Percentiles rank a stretch among this genome's conserved stretches.
These are phyloP conservation scores for Oophaga sylvatica DNA, from an alignment of 2,797 vertebrate species.

Conservation along the genomic window DNA sequence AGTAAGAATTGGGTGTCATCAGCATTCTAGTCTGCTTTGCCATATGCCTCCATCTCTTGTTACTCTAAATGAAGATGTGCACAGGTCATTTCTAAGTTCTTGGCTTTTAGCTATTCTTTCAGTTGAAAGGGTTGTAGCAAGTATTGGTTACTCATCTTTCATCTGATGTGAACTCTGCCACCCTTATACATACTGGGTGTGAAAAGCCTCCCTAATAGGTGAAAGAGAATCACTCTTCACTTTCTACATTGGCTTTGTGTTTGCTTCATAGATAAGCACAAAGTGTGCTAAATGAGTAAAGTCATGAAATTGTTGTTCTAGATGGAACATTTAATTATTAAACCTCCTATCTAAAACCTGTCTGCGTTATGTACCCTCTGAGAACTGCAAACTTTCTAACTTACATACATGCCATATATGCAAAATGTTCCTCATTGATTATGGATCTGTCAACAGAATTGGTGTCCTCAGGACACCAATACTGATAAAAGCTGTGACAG, in stretches of 20 bases:
- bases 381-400: too few relatives aligned
- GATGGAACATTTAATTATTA: not conserved
- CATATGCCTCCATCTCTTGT: not conserved
- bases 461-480: too few relatives aligned
- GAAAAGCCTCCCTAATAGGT: not conserved
- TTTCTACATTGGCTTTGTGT: not conserved
- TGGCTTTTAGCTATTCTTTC: conserved; percentile 1
- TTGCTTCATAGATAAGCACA: not conserved
- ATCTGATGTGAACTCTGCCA: not conserved
- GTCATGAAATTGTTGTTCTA: not conserved
- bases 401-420: too few relatives aligned
- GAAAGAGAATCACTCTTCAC: not conserved
- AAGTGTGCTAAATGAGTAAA: not conserved
- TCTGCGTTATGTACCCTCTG: not conserved
- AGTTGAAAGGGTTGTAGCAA: not conserved
- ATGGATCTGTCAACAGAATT: too few relatives aligned
- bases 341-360: not conserved
- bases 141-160: conserved; percentile 16
- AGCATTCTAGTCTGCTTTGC: not conserved
- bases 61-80: not conserved
- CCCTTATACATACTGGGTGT: not conserved
- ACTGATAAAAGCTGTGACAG: too few relatives aligned
- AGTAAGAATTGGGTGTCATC: not conserved
- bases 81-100: not conserved
- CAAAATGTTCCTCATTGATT: too few relatives aligned